phyloP scores from a whole-genome alignment of 1,140 invertebrate species.

The Papilio dardanus region DNA sequence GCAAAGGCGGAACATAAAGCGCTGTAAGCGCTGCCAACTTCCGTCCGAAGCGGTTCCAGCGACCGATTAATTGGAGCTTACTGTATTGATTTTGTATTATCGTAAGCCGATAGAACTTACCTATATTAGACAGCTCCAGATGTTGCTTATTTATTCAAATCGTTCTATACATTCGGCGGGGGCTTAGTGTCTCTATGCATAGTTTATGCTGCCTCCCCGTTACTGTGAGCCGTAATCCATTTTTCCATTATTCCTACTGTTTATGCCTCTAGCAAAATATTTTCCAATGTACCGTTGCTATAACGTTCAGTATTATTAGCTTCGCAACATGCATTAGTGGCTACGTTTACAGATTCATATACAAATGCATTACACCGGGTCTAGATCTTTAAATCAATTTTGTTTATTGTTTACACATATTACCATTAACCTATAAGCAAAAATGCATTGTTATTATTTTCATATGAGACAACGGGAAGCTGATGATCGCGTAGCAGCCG shows the following conservation, averaged over 20 bases:
- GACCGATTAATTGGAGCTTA: constrained; percentile 73
- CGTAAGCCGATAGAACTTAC: constrained; percentile 66
- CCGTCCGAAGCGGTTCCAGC: constrained; percentile 49
- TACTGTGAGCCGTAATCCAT: constrained; percentile 49
- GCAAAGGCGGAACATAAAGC: constrained; percentile 38
- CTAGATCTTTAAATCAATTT: too few species aligned
- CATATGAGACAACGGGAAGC: constrained; percentile 4
- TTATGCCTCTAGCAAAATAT: constrained; percentile 37
- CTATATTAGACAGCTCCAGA: constrained; percentile 61
- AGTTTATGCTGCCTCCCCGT: constrained; percentile 44
- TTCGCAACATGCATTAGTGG: constrained; percentile 15
- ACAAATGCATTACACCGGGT: constrained; percentile 22
- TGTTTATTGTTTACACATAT: too few species aligned
- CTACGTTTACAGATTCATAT: constrained; percentile 28
- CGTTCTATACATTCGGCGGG: constrained; percentile 43
- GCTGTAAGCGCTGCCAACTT: constrained; percentile 49
- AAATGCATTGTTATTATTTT: constrained; percentile 14
- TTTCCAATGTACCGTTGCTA: constrained; percentile 25
- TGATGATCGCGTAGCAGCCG: constrained; percentile 9
- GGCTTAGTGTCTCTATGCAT: constrained; percentile 53
- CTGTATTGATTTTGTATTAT: constrained; percentile 78
- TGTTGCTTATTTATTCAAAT: constrained; percentile 67
- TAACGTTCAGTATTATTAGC: constrained; percentile 21
- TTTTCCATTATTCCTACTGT: constrained; percentile 48
- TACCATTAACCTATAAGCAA: background rate